These are phyloP conservation scores for Dyspetes luteomarginatus DNA, from an alignment of 2,888 invertebrate genomes.

Conservation along the genomic window DNA sequence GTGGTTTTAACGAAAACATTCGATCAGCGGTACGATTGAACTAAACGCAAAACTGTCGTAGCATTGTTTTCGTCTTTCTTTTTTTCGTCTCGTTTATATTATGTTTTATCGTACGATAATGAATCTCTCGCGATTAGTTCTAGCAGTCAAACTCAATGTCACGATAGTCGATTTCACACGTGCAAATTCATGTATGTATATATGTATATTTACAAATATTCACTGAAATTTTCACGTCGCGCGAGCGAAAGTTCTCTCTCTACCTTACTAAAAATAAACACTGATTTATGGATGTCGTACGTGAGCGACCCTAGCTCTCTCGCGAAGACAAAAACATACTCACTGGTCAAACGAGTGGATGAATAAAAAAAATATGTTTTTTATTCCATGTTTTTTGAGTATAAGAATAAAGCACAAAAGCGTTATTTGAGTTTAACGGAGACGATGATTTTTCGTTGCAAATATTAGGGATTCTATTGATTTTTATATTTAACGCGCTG, in stretches of 20 bases:
- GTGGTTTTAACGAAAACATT: not conserved
- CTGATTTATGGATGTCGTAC: constrained; percentile 71
- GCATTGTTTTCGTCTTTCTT: not conserved
- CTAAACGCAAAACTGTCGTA: not conserved
- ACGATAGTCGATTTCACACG: constrained; percentile 7
- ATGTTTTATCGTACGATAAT: not conserved
- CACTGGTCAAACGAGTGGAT: constrained; percentile 71
- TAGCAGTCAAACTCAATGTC: constrained; percentile 32
- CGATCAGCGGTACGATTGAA: not conserved
- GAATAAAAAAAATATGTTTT: too few species aligned
- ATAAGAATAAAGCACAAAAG: too few species aligned
- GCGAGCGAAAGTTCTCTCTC: constrained; percentile 37
- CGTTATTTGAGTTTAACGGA: too few species aligned
- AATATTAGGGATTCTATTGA: too few species aligned
- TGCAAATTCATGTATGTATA: not conserved
- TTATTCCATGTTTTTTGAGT: too few species aligned
- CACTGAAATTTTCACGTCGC: constrained; percentile 34
- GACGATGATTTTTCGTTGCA: too few species aligned
- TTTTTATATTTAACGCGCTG: too few species aligned
- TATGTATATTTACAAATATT: constrained; percentile 42
- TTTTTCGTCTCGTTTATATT: not conserved
- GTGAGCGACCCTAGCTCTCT: too few species aligned
- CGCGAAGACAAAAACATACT: constrained; percentile 76
- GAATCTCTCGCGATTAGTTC: constrained; percentile 5
- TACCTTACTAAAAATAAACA: constrained; percentile 77